A percentile compares a stretch with the other conserved stretches of the same genome.
Conservation (phyloP, 1,140 invertebrate genomes). For the Rhizoglyphus robini region DNA sequence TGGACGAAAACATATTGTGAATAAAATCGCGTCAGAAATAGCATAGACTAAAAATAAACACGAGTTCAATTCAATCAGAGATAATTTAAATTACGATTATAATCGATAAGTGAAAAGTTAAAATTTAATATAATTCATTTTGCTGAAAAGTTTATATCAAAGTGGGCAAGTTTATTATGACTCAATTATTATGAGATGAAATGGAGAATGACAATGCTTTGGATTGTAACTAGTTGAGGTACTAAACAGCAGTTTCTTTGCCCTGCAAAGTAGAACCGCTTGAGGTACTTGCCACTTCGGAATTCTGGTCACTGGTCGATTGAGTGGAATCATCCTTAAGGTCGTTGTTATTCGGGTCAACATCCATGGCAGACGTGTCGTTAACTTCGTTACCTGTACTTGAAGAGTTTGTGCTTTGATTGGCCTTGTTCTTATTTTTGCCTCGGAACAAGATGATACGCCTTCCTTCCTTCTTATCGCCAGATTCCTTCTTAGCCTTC, state of each 20-base stretch:
- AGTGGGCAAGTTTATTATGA: too few species aligned
- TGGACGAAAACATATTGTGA: too few species aligned
- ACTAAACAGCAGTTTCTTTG: not conserved
- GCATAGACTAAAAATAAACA: too few species aligned
- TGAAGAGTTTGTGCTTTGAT: not conserved
- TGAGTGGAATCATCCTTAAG: not conserved
- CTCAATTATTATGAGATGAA: too few species aligned
- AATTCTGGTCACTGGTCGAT: not conserved
- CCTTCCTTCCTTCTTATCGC: not conserved
- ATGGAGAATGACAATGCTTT: too few species aligned
- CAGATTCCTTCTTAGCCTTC: not conserved
- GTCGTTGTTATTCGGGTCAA: not conserved
- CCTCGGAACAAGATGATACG: conserved; percentile 1
- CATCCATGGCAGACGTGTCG: not conserved
- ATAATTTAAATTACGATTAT: too few species aligned
- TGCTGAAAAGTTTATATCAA: too few species aligned
- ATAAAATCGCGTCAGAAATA: too few species aligned
- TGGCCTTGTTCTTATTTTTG: conserved; percentile 5
- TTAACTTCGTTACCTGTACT: not conserved
- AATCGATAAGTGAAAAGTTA: too few species aligned
- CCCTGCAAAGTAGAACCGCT: not conserved
- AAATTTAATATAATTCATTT: too few species aligned
- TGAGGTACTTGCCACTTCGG: not conserved
- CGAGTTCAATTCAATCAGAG: too few species aligned
- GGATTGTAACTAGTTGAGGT: too few species aligned